These are phyloP conservation scores for Procambarus virginalis DNA, from an alignment of 1,140 invertebrate species.

Conservation along the genomic window DNA sequence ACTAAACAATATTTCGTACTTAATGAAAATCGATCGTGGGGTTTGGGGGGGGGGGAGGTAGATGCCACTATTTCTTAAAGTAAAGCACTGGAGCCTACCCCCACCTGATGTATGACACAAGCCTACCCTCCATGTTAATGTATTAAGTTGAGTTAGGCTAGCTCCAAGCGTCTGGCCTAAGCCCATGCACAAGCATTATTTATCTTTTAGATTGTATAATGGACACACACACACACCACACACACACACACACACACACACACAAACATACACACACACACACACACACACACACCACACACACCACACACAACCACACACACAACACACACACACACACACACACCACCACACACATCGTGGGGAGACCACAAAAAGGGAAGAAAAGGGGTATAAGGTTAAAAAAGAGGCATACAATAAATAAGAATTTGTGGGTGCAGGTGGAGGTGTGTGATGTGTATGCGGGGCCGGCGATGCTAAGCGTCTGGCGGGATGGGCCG, in stretches of 20 bases:
- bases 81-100: too few species aligned
- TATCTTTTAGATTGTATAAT: not conserved
- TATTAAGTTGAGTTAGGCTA: too few species aligned
- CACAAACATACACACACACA: slow-evolving; percentile 41
- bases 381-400: not conserved
- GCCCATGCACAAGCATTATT: too few species aligned
- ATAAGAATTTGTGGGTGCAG: slow-evolving; percentile 35
- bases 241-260: slow-evolving; percentile 35
- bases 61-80: too few species aligned
- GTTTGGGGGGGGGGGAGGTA: too few species aligned
- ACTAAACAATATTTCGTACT: too few species aligned
- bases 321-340: slow-evolving; percentile 35
- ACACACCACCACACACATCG: slow-evolving; percentile 7
- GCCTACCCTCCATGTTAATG: too few species aligned
- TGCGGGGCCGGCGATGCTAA: not conserved
- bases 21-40: too few species aligned
- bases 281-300: slow-evolving; percentile 32
- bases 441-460: slow-evolving; percentile 8
- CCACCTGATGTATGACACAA: too few species aligned
- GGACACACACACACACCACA: slow-evolving; percentile 46
- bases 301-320: too few species aligned
- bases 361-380: not conserved
- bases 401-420: slow-evolving; percentile 9
- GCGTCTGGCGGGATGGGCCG: slow-evolving; percentile 23
- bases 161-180: too few species aligned